Conservation (phyloP, 2,888 invertebrate genomes). For the Eristalis pertinax region DNA sequence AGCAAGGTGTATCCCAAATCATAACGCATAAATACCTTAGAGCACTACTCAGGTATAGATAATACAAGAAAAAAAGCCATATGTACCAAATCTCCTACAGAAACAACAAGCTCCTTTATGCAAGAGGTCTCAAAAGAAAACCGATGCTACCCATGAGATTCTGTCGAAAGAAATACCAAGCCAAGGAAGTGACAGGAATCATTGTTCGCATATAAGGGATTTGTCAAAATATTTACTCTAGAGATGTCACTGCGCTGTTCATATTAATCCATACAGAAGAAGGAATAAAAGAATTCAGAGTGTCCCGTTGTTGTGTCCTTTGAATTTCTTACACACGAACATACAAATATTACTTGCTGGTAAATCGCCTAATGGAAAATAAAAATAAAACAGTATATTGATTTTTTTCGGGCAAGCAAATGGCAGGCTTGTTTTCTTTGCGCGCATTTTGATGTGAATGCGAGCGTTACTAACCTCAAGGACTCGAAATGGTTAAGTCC, state of each 20-base stretch:
- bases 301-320: conserved; percentile 7
- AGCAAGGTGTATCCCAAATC: neutral
- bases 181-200: conserved; percentile 70
- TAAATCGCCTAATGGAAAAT: neutral
- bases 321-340: neutral
- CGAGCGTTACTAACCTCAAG: conserved; percentile 35
- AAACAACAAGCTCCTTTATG: neutral
- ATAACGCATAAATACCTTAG: neutral
- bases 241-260: conserved; percentile 72
- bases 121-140: neutral
- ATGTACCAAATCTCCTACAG: too few species aligned
- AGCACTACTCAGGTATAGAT: neutral
- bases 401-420: neutral
- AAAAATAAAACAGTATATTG: neutral
- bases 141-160: neutral
- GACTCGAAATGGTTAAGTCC: conserved; percentile 46
- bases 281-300: neutral
- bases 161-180: neutral
- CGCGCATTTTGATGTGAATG: neutral
- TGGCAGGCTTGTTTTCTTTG: conserved; percentile 36
- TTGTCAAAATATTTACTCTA: conserved; percentile 75
- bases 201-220: conserved; percentile 74
- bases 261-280: conserved; percentile 49
- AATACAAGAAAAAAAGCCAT: neutral
- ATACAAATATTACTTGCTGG: neutral